A percentile compares a stretch with the other conserved stretches of the same genome.
Evolutionary conservation across 2,888 invertebrate genomes (phyloP).

Genomic region (Alloscopus bannaensis): DNA sequence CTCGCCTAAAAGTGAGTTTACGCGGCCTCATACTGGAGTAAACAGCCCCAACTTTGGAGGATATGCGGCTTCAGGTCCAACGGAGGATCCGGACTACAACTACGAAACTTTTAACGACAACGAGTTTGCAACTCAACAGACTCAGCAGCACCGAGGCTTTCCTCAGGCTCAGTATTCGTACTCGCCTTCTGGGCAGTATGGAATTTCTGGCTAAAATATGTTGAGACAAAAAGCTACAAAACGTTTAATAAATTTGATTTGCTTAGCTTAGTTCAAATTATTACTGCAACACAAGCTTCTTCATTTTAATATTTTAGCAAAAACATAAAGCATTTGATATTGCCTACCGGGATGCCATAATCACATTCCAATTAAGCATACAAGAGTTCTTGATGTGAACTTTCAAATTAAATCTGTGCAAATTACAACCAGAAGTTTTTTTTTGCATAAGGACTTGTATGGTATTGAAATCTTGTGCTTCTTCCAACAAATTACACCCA

Average conservation of each 20-base stretch:
- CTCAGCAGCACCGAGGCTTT: constrained; percentile 8
- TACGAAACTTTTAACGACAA: constrained; percentile 23
- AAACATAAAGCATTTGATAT: too few relatives aligned
- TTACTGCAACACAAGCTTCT: background rate
- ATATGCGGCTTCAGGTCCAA: constrained; percentile 29
- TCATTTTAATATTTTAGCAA: too few relatives aligned
- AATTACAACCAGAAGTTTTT: too few relatives aligned
- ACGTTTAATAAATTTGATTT: background rate
- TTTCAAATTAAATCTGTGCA: too few relatives aligned
- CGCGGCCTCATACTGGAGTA: background rate
- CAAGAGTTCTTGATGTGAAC: too few relatives aligned
- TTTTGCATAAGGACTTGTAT: too few relatives aligned
- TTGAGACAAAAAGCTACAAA: too few relatives aligned
- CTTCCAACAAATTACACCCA: too few relatives aligned
- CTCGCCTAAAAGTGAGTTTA: background rate
- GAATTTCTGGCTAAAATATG: constrained; percentile 16
- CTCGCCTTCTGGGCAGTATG: constrained; percentile 29
- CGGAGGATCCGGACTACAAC: constrained; percentile 34
- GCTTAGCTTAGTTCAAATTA: background rate
- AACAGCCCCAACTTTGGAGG: background rate
- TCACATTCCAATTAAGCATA: too few relatives aligned
- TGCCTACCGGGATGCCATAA: too few relatives aligned
- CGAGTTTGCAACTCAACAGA: constrained; percentile 17
- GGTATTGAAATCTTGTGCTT: too few relatives aligned
- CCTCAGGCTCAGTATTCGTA: constrained; percentile 23